Evolutionary conservation across 2,113 vertebrate genomes (phyloP), one percentile per base, ranked within the genome.

Genomic region (Empidonax traillii): DNA sequence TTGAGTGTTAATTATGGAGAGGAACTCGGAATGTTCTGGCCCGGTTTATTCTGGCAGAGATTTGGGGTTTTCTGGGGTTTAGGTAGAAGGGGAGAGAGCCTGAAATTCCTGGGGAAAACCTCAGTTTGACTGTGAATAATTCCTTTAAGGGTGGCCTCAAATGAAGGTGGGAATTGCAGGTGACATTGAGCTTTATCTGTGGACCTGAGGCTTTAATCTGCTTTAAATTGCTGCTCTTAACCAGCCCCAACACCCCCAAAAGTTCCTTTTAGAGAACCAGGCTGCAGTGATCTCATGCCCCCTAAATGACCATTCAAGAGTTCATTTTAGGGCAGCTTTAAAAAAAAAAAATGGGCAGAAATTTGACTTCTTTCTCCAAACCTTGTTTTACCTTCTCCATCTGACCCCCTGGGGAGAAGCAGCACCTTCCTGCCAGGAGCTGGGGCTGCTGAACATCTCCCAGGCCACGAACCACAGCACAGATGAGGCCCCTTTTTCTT

Each of bases 381-480:
- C 24, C 33, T 58, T 7, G 7, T 44, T 53, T 73, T 4, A 41
- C 65, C 13, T 85, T 89, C 68, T 52, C 62, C 10, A 4, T 69
- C 21, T 28, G 30, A 19, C 37, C 22, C 37, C 12, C 21, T 16
- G 31, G 49, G 17, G 86, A 28, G 62, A 85, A 85, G 75, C 62
- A 58, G 24, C 51, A 17, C 12, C 49, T 65, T 89, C 81, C 75
- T 46, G 20, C 49, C 6, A 3, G n/a, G 24, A 35, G 35, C 56
- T 59, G 56, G 35, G 28, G 15, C 58, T 23, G 55, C 14, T 2
- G 14, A 33, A 31, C 18, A 1, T 4, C 44, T 69, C 75, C 55
- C 62, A 85, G 68, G 43, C 49, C 33, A 11, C 0, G 2, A 62
- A 37, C 31, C 1, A 1, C 28, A 0, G 8, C 0, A 3, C 37